Percentiles rank a stretch among this genome's conserved stretches.
phyloP scores from a whole-genome alignment of 2,797 vertebrate genomes.

The Chaunax sp. region DNA sequence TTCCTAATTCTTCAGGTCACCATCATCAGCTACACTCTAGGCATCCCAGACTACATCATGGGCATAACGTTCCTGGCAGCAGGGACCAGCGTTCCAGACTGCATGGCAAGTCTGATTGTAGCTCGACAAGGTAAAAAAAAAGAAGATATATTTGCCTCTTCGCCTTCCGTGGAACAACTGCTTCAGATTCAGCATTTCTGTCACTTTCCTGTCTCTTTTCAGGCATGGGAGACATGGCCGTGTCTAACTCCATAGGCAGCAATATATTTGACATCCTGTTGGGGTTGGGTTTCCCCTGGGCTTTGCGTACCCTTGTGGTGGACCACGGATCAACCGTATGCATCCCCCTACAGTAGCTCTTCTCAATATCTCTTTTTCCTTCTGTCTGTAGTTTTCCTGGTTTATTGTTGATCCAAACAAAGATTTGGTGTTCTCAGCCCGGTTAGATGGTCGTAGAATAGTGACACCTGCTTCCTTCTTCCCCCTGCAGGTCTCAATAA shows the following conservation, averaged over 20 bases:
- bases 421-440: background rate
- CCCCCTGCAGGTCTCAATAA: conserved; percentile 79
- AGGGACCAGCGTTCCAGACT: conserved; percentile 88
- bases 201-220: conserved; percentile 23
- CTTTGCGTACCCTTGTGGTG: conserved; percentile 84
- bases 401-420: background rate
- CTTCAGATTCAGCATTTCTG: conserved; percentile 2
- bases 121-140: conserved; percentile 83
- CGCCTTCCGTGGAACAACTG: background rate
- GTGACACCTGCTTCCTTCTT: conserved; percentile 3
- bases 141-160: background rate
- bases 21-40: conserved; percentile 85
- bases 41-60: conserved; percentile 89
- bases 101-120: conserved; percentile 88
- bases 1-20: conserved; percentile 78
- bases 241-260: conserved; percentile 88
- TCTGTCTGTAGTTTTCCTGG: background rate
- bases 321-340: conserved; percentile 82
- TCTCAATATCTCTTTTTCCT: background rate
- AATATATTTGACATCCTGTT: conserved; percentile 89
- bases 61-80: conserved; percentile 88
- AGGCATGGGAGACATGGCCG: conserved; percentile 89
- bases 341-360: background rate
- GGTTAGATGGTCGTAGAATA: background rate
- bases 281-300: conserved; percentile 87